Evolutionary conservation across 2,888 invertebrate genomes (phyloP).

Genomic region (Melieria picta): DNA sequence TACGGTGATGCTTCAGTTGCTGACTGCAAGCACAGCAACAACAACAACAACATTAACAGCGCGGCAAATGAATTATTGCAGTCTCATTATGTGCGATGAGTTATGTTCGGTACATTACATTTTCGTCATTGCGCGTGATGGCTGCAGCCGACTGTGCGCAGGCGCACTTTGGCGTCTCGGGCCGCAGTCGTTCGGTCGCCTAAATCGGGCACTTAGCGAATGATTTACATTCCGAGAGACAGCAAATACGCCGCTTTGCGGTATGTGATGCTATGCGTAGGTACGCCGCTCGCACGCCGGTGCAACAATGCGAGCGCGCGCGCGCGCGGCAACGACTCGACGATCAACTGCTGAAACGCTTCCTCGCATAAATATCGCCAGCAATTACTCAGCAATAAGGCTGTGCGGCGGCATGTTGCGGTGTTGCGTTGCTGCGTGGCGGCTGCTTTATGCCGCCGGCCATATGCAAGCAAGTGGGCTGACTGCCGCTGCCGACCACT

Average conservation of each 20-base stretch:
- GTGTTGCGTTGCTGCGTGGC: constrained; percentile 17
- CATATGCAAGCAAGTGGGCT: constrained; percentile 11
- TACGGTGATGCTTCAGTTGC: background rate
- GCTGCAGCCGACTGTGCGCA: constrained; percentile 6
- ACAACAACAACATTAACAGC: background rate
- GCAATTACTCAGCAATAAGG: constrained; percentile 65
- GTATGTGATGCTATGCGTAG: constrained; percentile 63
- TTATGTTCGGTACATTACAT: constrained; percentile 63
- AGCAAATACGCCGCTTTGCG: constrained; percentile 63
- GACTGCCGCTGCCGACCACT: constrained; percentile 20
- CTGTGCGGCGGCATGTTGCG: constrained; percentile 42
- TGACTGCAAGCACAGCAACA: background rate
- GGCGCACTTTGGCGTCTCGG: constrained; percentile 2
- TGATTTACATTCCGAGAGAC: constrained; percentile 65
- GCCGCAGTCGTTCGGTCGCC: constrained; percentile 53
- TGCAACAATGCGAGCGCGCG: constrained; percentile 41
- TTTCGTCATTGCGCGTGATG: constrained; percentile 50
- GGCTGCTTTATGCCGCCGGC: constrained; percentile 20
- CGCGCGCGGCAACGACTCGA: constrained; percentile 13
- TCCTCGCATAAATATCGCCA: constrained; percentile 65
- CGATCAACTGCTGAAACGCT: constrained; percentile 51
- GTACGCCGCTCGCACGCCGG: constrained; percentile 18
- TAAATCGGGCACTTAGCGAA: constrained; percentile 65
- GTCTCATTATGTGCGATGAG: constrained; percentile 65
- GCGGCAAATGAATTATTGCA: constrained; percentile 61